Evolutionary conservation across 1,140 invertebrate species (phyloP).

Genomic region (Ganaspis sp.): DNA sequence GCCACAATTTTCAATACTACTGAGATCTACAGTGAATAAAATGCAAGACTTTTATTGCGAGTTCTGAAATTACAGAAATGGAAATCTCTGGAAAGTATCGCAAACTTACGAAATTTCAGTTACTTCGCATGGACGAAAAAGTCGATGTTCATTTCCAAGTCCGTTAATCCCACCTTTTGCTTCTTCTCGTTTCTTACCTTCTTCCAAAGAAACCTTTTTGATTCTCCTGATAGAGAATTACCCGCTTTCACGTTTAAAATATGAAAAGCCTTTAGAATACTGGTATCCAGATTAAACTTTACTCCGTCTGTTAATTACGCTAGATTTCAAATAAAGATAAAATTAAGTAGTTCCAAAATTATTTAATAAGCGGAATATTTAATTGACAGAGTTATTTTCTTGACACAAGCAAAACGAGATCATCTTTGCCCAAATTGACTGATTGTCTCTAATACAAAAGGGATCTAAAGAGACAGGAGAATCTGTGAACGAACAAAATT

Average conservation of each 20-base stretch:
- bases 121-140: not conserved
- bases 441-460: not conserved
- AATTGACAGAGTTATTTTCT: not conserved
- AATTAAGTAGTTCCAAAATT: too few relatives aligned
- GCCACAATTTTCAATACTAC: slow-evolving; percentile 13
- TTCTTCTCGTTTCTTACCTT: not conserved
- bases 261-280: not conserved
- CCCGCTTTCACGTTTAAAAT: not conserved
- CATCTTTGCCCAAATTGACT: not conserved
- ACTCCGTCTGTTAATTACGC: not conserved
- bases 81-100: slow-evolving; percentile 20
- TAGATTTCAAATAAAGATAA: not conserved
- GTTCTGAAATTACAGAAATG: not conserved
- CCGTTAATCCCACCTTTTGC: slow-evolving; percentile 9
- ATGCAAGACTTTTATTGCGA: slow-evolving; percentile 13
- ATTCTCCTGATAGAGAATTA: not conserved
- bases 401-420: not conserved
- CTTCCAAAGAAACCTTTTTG: slow-evolving; percentile 1
- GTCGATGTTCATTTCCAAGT: slow-evolving; percentile 21
- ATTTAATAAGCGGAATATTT: too few relatives aligned
- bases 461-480: too few relatives aligned
- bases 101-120: slow-evolving; percentile 23
- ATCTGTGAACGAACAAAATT: not conserved
- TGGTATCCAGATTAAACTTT: not conserved
- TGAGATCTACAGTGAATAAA: not conserved